Percentiles rank a stretch among this genome's conserved stretches.
phyloP scores from a whole-genome alignment of 2,797 vertebrate species.

The Gobio occitaniae region DNA sequence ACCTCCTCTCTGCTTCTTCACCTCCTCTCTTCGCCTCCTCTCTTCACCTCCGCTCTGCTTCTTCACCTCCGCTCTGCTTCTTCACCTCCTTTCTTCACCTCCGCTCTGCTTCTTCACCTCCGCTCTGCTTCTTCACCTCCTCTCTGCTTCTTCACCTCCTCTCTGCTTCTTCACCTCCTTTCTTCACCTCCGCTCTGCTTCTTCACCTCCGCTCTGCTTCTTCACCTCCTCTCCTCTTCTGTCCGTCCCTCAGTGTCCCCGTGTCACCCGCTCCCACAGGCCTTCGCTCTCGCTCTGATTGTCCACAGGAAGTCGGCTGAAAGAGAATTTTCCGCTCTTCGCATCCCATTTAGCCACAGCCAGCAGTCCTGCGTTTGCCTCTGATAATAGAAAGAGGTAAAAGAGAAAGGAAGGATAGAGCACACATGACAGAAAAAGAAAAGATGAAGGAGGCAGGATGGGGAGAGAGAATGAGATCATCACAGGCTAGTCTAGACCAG shows the following conservation, averaged over 20 bases:
- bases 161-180: no score
- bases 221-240: no score
- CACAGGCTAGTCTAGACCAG: slow-evolving; percentile 53
- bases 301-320: slow-evolving; percentile 75
- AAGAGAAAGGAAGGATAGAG: slow-evolving; percentile 47
- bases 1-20: no score
- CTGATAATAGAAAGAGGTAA: slow-evolving; percentile 46
- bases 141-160: no score
- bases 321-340: slow-evolving; percentile 78
- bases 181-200: no score
- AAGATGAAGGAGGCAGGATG: slow-evolving; percentile 22
- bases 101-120: no score
- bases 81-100: no score
- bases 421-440: slow-evolving; percentile 24
- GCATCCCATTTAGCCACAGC: slow-evolving; percentile 78
- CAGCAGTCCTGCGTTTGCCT: slow-evolving; percentile 56
- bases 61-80: no score
- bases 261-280: slow-evolving; percentile 32
- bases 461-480: slow-evolving; percentile 34
- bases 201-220: no score
- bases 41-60: no score
- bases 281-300: slow-evolving; percentile 60
- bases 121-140: no score
- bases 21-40: no score
- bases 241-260: slow-evolving; percentile 34